Base-by-base conservation (phyloP, 2,797 vertebrate genomes). In the Coranthus polyacanthus region DNA sequence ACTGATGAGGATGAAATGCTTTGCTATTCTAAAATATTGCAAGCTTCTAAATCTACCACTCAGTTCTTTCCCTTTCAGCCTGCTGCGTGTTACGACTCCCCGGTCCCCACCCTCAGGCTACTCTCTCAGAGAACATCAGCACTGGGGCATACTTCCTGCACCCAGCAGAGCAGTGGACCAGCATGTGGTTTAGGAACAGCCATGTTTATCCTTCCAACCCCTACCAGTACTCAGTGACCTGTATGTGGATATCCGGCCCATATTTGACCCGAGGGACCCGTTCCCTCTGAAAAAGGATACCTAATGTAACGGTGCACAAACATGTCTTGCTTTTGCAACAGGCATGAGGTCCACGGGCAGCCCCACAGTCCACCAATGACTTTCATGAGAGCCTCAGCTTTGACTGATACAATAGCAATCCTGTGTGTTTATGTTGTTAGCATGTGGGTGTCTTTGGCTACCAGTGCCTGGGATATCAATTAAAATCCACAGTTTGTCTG, bases 231-330 rank as follows among this genome's bases (percentile, higher is more conserved):
- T 95, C 94, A 93, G 94, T 96, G 95, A 96, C 95, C 97, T 94
- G 95, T 94, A 93, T 91, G 94, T 94, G 96, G 96, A 97, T 96
- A 97, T 96, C 96, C 95, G 95, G 96, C 95, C 95, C 92, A 93
- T 96, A 99, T 96, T 92, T 95, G 96, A 95, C 96, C 95, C 96
- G 83, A 93, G 97, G 95, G 97, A 97, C 93, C 94, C 93, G 94
- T 96, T 97, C 88, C 95, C 94, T 95, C 95, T 97, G 96, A 97
- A 99, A 99, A 97, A 95, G 95, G 97, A 99, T 96, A 96, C 96
- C 93, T 92, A 95, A 94, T 98, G 97, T 98, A 98, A 96, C 96
- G 92, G 94, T 95, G 94, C 93, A 95, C 95, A 96, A 95, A 97
- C 96, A 98, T 67, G 89, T 88, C 92, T 95, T 97, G 96, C 96